These are phyloP conservation scores for Palloptera scutellata DNA, from an alignment of 2,888 invertebrate species.

Conservation along the genomic window DNA sequence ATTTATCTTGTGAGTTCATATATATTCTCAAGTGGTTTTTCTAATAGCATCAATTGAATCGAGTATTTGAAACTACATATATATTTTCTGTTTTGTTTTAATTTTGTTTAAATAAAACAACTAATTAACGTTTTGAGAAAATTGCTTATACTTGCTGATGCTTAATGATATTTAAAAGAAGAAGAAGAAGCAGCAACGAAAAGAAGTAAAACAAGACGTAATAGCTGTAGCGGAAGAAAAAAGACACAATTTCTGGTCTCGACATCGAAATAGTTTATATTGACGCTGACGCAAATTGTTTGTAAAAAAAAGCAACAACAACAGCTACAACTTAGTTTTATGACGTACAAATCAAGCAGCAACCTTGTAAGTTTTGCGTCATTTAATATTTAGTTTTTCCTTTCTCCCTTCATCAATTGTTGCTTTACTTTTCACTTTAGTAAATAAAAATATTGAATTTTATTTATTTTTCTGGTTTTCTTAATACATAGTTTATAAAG, in stretches of 20 bases:
- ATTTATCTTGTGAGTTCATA: no score
- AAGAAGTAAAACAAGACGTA: constrained; percentile 2
- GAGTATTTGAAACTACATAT: no score
- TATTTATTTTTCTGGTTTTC: neutral
- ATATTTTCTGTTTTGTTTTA: neutral
- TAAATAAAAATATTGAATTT: neutral
- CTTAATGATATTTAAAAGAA: constrained; percentile 6
- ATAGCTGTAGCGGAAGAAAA: neutral
- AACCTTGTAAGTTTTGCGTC: constrained; percentile 38
- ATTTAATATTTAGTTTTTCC: constrained; percentile 26
- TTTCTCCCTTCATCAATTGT: neutral
- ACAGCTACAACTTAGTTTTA: constrained; percentile 14
- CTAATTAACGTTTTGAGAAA: constrained; percentile 22
- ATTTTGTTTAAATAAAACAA: constrained; percentile 9
- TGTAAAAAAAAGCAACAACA: neutral
- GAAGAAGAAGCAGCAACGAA: neutral
- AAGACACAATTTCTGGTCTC: neutral
- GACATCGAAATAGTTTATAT: constrained; percentile 1
- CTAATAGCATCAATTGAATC: no score
- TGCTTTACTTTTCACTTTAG: neutral
- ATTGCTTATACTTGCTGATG: constrained; percentile 15
- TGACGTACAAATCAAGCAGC: constrained; percentile 33
- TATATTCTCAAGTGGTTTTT: no score
- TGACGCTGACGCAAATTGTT: constrained; percentile 8
- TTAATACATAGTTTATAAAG: neutral